These are phyloP conservation scores for Podocnemis expansa DNA, from an alignment of 2,113 vertebrate genomes.

Conservation along the genomic window DNA sequence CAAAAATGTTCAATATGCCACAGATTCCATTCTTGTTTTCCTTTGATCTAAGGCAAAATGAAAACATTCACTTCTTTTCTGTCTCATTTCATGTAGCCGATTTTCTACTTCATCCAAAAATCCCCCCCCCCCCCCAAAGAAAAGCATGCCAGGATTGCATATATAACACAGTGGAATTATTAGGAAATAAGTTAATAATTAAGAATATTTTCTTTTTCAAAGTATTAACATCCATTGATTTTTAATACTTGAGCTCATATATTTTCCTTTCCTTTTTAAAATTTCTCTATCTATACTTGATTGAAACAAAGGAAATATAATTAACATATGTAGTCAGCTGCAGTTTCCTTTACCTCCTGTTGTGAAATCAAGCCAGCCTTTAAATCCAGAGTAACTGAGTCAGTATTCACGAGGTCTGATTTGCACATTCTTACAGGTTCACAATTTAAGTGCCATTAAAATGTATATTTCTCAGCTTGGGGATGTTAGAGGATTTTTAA, in stretches of 20 bases:
- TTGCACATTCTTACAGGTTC: conserved; percentile 43
- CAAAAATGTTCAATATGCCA: conserved; percentile 65
- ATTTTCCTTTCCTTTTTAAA: conserved; percentile 46
- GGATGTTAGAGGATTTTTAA: conserved; percentile 68
- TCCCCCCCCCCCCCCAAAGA: not conserved
- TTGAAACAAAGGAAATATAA: conserved; percentile 71
- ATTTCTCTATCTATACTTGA: conserved; percentile 60
- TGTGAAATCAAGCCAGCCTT: not conserved
- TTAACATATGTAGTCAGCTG: conserved; percentile 53
- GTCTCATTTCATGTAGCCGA: conserved; percentile 28
- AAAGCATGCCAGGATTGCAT: not conserved
- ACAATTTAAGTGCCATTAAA: conserved; percentile 49
- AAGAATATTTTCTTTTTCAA: conserved; percentile 52
- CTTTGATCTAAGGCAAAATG: conserved; percentile 76
- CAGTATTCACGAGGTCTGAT: conserved; percentile 20
- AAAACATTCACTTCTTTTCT: conserved; percentile 59
- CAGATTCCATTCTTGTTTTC: conserved; percentile 71
- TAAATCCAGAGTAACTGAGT: conserved; percentile 5
- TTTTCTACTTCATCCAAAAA: conserved; percentile 44
- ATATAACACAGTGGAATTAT: conserved; percentile 43
- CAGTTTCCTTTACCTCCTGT: conserved; percentile 37
- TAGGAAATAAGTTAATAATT: conserved; percentile 59
- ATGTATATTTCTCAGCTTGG: conserved; percentile 58
- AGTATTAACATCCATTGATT: conserved; percentile 29
- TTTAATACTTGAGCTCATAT: conserved; percentile 63